These are phyloP conservation scores for Pimpla rufipes DNA, from an alignment of 2,888 invertebrate genomes.

Conservation along the genomic window DNA sequence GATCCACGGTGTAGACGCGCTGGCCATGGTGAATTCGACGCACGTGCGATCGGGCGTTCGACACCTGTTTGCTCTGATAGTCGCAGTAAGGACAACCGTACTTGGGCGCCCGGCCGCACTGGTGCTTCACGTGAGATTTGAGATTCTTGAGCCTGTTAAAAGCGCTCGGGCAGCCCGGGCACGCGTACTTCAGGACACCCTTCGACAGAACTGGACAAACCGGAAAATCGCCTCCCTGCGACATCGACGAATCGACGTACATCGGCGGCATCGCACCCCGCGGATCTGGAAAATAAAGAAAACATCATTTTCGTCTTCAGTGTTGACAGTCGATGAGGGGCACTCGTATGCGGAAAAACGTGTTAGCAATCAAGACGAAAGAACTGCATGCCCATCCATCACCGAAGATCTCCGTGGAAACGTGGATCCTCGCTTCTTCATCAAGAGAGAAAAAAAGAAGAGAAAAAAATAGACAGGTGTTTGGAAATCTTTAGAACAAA, in stretches of 20 bases:
- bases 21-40: conserved; percentile 72
- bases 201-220: neutral
- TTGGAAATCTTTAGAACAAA: too few species aligned
- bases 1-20: conserved; percentile 73
- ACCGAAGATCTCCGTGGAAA: neutral
- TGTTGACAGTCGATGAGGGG: neutral
- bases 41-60: conserved; percentile 75
- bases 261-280: neutral
- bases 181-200: conserved; percentile 38
- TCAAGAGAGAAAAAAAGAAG: neutral
- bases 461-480: neutral
- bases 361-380: conserved; percentile 3
- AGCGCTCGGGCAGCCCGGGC: conserved; percentile 76
- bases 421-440: neutral
- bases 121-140: conserved; percentile 77
- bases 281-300: conserved; percentile 29
- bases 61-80: conserved; percentile 73
- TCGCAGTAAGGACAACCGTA: conserved; percentile 80
- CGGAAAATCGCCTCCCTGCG: neutral
- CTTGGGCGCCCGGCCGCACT: conserved; percentile 78
- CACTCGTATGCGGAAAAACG: neutral
- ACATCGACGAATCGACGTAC: neutral
- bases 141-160: conserved; percentile 80
- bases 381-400: conserved; percentile 16
- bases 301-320: neutral